Evolutionary conservation across 2,113 vertebrate genomes (phyloP).

Genomic region (Dasyornis broadbenti): DNA sequence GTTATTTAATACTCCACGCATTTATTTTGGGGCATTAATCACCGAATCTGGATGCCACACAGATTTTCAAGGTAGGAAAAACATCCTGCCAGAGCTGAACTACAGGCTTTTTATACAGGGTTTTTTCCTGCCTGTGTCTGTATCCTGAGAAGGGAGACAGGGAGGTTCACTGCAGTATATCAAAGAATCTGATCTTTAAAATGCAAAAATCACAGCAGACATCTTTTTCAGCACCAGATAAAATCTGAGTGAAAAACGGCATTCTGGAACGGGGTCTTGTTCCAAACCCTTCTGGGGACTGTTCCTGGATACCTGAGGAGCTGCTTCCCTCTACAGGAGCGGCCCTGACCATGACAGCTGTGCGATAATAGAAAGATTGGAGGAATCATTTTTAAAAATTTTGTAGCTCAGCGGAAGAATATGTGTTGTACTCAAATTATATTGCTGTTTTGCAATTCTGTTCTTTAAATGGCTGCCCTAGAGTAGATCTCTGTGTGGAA

Average conservation of each 20-base stretch:
- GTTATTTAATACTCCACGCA: not conserved
- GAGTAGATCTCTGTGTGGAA: not conserved
- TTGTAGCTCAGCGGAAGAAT: not conserved
- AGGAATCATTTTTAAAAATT: not conserved
- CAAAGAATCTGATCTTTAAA: not conserved
- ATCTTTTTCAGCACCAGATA: not conserved
- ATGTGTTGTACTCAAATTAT: rapidly evolving
- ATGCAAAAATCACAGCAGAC: not conserved
- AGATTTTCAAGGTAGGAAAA: not conserved
- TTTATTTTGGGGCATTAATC: not conserved
- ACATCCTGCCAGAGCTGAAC: not conserved
- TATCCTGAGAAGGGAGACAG: not conserved
- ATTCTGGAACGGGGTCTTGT: not conserved
- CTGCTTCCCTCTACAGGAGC: slow-evolving; percentile 57
- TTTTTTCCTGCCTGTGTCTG: not conserved
- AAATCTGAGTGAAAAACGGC: not conserved
- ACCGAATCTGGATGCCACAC: not conserved
- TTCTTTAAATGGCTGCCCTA: not conserved
- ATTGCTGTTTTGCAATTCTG: not conserved
- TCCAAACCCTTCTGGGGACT: not conserved
- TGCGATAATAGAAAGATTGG: not conserved
- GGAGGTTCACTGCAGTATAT: not conserved
- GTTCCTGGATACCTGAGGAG: slow-evolving; percentile 12
- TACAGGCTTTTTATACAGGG: not conserved
- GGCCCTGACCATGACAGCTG: not conserved